Base-by-base conservation (phyloP, 1,140 invertebrate genomes). In the Augochlora pura region DNA sequence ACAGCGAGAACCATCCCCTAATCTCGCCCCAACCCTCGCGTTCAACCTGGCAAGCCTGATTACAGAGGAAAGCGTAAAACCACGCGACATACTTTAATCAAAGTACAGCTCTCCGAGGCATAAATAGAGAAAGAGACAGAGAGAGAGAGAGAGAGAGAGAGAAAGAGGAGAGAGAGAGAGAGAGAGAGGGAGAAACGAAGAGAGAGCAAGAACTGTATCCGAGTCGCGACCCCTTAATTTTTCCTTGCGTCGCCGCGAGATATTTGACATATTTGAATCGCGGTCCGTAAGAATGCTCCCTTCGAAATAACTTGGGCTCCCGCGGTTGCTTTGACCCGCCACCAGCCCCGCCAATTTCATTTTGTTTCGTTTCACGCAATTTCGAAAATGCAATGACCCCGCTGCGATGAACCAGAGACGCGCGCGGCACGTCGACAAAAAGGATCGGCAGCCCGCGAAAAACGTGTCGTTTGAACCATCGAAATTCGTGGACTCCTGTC, bases 301-400 rank as follows among this genome's bases (percentile, higher is more conserved):
- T 88, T 87, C 86, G 79, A 21, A 87, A 90, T 90, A 87, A 85
- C 81, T 83, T 46, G 81, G n/a, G 82, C 80, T 88, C 86, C 59
- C 83, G 91, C 81, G 91, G 91, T 91, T 83, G 87, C 90, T 91
- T 91, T 91, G 91, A 87, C 78, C 86, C 67, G 39, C 3, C 10
- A 42, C 39, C 9, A 14, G 54, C 39, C 64, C 52, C 1, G 16
- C 16, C 54, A 57, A n/a, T 21, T 54, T 10, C 25, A 42, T 18
- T 64, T 63, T 49, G 67, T 69, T 69, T 21, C 49, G 21, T 46
- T 46, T 21, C 38, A 4, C 16, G 63, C 8, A 21, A 75, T 57
- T 27, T 75, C n/a, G 46, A 66, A 75, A 75, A 75, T 66, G n/a
- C 49, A 39, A n/a, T 18, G 16, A 0, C 21, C 23, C 9, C 0